Conservation (phyloP, 2,888 invertebrate species). For the Pocota personata region DNA sequence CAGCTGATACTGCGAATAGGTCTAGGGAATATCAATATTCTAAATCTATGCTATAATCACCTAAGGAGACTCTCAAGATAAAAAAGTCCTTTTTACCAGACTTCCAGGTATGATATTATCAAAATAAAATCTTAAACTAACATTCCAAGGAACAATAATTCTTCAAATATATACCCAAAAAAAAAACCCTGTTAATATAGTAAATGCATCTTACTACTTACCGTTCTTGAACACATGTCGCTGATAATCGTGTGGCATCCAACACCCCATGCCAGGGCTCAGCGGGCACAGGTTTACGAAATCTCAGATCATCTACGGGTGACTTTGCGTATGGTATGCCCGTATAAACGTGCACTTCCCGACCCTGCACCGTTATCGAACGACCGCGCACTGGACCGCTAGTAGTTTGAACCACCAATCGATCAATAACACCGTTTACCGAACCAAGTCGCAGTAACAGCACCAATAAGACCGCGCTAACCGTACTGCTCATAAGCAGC, state of each 20-base stretch:
- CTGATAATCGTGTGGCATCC: constrained; percentile 91
- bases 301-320: constrained; percentile 92
- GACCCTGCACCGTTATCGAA: constrained; percentile 90
- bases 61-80: no score
- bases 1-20: no score
- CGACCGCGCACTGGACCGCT: constrained; percentile 92
- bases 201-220: constrained; percentile 74
- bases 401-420: constrained; percentile 92
- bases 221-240: constrained; percentile 94
- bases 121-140: no score
- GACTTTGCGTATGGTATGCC: constrained; percentile 97
- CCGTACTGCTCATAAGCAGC: constrained; percentile 34
- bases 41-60: no score
- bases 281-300: constrained; percentile 92
- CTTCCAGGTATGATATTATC: no score
- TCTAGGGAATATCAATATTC: no score
- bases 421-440: constrained; percentile 84
- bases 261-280: constrained; percentile 94
- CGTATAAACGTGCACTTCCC: constrained; percentile 93
- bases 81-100: no score
- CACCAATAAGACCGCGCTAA: constrained; percentile 75
- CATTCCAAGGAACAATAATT: no score
- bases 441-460: constrained; percentile 78
- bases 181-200: no score
- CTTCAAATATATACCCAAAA: no score